A percentile compares a stretch with the other conserved stretches of the same genome.
Evolutionary conservation across 2,113 vertebrate genomes (phyloP).

Genomic region (Myrmecobius fasciatus): DNA sequence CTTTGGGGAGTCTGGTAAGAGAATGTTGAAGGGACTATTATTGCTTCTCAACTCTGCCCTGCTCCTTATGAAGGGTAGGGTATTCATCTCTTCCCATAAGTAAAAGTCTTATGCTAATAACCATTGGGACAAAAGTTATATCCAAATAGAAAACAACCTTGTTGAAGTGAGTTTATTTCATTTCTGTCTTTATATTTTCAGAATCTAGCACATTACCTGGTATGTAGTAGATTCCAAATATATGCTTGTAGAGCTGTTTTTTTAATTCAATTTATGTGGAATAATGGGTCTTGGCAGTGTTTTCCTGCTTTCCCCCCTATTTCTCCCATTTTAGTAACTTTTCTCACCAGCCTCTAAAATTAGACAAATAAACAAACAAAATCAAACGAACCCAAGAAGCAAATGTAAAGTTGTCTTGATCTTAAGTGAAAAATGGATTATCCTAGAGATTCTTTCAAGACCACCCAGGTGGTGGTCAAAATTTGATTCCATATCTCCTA

Average conservation of each 20-base stretch:
- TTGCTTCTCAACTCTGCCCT: neutral
- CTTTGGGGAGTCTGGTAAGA: neutral
- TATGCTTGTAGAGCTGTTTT: neutral
- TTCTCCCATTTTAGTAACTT: neutral
- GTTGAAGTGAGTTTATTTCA: neutral
- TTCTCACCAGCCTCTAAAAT: neutral
- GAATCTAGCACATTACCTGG: neutral
- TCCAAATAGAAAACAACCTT: neutral
- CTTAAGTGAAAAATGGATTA: neutral
- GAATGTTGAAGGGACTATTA: neutral
- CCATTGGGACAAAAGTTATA: neutral
- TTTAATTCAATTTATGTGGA: neutral
- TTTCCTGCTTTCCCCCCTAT: neutral
- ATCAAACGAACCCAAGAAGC: neutral
- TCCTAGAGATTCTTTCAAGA: neutral
- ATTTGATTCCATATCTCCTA: neutral
- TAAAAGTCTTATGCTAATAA: neutral
- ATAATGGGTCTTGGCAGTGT: neutral
- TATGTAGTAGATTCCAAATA: neutral
- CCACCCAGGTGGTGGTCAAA: neutral
- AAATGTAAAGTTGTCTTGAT: neutral
- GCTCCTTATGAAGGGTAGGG: neutral
- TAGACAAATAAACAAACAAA: neutral
- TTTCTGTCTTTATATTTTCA: neutral
- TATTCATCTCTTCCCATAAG: neutral